Evolutionary conservation across 2,113 vertebrate genomes (phyloP).

Genomic region (Amphilophus citrinellus): DNA sequence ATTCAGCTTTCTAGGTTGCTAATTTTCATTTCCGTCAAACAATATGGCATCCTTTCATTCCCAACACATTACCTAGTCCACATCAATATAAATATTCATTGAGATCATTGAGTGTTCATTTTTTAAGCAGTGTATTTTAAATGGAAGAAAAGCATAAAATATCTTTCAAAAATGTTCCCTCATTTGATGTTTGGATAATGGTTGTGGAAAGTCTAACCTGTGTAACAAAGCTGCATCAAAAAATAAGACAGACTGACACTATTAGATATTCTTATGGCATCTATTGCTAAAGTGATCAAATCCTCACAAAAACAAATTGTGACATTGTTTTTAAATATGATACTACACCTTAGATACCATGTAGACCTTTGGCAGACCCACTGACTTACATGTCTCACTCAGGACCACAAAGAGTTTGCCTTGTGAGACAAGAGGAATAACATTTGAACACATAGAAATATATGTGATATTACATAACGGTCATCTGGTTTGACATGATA

Average conservation of each 20-base stretch:
- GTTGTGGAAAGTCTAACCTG: neutral
- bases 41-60: no score
- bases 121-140: neutral
- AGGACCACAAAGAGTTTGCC: slow-evolving; percentile 20
- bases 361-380: slow-evolving; percentile 30
- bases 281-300: neutral
- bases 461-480: slow-evolving; percentile 32
- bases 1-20: no score
- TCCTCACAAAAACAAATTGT: neutral
- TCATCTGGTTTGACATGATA: slow-evolving; percentile 49
- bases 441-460: slow-evolving; percentile 41
- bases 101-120: no score
- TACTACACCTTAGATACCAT: neutral
- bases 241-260: no score
- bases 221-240: no score
- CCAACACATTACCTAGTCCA: no score
- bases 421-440: slow-evolving; percentile 11
- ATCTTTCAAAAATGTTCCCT: neutral
- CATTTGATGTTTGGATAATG: neutral
- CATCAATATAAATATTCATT: no score
- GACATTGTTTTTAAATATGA: neutral
- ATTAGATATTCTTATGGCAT: neutral
- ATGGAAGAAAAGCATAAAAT: neutral
- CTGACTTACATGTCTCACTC: neutral
- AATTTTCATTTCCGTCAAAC: no score